Conservation (phyloP, 2,797 vertebrate genomes). For the Nyctalus aviator region DNA sequence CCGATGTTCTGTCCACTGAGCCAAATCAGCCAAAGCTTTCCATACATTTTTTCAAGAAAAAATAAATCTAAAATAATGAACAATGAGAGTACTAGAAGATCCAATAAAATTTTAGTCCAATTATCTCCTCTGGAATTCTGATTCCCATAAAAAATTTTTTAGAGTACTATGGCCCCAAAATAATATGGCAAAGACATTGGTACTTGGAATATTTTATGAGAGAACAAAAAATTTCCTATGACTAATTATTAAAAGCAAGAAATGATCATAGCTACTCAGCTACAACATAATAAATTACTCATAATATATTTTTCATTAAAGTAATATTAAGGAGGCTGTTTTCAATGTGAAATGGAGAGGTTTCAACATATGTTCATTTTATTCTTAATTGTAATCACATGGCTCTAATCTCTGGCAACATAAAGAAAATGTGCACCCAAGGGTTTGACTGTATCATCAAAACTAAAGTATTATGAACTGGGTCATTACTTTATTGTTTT, state of each 20-base stretch:
- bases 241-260: conserved; percentile 75
- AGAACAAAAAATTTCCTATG: conserved; percentile 74
- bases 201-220: conserved; percentile 76
- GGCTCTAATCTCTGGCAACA: conserved; percentile 35
- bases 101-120: conserved; percentile 64
- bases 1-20: too few relatives aligned
- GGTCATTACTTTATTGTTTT: neutral
- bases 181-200: conserved; percentile 75
- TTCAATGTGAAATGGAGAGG: conserved; percentile 70
- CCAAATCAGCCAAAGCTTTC: too few relatives aligned
- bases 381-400: conserved; percentile 76
- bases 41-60: neutral
- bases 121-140: conserved; percentile 75
- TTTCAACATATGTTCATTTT: conserved; percentile 78
- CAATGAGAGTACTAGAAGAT: neutral
- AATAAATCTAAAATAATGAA: conserved; percentile 76
- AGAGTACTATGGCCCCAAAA: conserved; percentile 71
- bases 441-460: conserved; percentile 72
- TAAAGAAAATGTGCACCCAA: conserved; percentile 64
- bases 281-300: conserved; percentile 83
- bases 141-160: conserved; percentile 77
- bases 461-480: conserved; percentile 56
- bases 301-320: conserved; percentile 86
- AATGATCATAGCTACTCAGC: conserved; percentile 83
- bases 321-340: conserved; percentile 79